A percentile compares a stretch with the other conserved stretches of the same genome.
Conservation (phyloP, 2,888 invertebrate species). For the Flexamia atlantica region DNA sequence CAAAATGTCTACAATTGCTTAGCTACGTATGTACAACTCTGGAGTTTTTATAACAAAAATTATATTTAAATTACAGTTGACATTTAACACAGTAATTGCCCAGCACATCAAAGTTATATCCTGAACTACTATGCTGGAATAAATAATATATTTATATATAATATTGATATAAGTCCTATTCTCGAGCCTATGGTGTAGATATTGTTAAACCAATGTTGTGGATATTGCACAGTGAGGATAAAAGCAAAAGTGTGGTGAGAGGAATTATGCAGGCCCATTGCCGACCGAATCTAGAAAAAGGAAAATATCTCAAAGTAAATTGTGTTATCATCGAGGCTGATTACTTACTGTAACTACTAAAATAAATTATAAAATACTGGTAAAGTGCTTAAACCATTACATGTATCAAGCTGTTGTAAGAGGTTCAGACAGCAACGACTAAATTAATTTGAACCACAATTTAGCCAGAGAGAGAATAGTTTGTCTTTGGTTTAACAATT, state of each 20-base stretch:
- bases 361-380: not conserved
- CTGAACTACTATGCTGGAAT: constrained; percentile 57
- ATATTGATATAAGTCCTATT: constrained; percentile 56
- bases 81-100: constrained; percentile 10
- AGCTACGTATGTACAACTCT: too few relatives aligned
- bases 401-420: constrained; percentile 1
- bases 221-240: constrained; percentile 44
- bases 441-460: constrained; percentile 34
- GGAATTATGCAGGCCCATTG: constrained; percentile 13
- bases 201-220: constrained; percentile 48
- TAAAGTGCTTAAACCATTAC: not conserved
- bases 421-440: constrained; percentile 20
- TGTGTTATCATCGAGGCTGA: not conserved
- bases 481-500: constrained; percentile 52
- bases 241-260: constrained; percentile 34
- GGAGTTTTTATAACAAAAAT: too few relatives aligned
- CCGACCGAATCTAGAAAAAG: constrained; percentile 8
- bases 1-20: not conserved
- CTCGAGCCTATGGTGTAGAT: constrained; percentile 41
- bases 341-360: constrained; percentile 7
- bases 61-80: not conserved
- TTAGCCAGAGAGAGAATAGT: constrained; percentile 34
- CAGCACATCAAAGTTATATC: constrained; percentile 8
- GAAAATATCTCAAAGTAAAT: not conserved
- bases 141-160: constrained; percentile 59